Evolutionary conservation across 2,888 invertebrate species (phyloP), one percentile per base, ranked within the genome.

Genomic region (Gerris lacustris): DNA sequence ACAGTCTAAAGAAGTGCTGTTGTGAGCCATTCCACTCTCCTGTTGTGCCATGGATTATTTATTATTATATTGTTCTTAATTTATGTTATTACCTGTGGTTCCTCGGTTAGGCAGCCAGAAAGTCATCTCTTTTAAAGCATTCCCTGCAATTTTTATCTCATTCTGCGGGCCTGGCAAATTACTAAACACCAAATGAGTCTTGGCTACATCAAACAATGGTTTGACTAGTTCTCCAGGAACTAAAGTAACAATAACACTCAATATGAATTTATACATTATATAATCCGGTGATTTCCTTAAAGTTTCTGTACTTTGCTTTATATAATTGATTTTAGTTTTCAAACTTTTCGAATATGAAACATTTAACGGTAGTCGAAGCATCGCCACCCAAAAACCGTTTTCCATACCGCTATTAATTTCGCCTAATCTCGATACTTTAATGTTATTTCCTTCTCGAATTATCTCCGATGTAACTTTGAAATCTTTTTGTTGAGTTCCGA

Each of bases 51-150:
- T 4, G 4, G 31, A 31, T 31, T 31, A 31, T 31, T 31, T 31
- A 31, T 31, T 31, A 31, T 31, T 31, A 31, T 31, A 31, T 31
- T 31, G 31, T 31, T 31, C 31, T 31, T 31, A 31, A 31, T 55
- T 15, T 55, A 31, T 15, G 44, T 44, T 17, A 43, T 63, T 69
- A 83, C 84, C 83, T 78, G 82, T 84, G 15, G 79, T 80, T 68
- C 82, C 83, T 76, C 82, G 79, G 74, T 82, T 81, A n/a, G 85
- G 85, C 64, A 84, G 79, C 78, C 84, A 84, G 76, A 84, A 85
- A 6, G 81, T 80, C 71, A 85, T 77, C 73, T 82, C 81, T 71
- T 81, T 80, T 63, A 85, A 76, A 6, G 74, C 75, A 70, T 80
- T 78, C 1, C 83, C 82, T 31, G 79, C 82, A 67, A 83, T 79